A percentile compares a stretch with the other conserved stretches of the same genome.
Evolutionary conservation across 2,888 invertebrate species (phyloP).

Genomic region (Anodontia alba): DNA sequence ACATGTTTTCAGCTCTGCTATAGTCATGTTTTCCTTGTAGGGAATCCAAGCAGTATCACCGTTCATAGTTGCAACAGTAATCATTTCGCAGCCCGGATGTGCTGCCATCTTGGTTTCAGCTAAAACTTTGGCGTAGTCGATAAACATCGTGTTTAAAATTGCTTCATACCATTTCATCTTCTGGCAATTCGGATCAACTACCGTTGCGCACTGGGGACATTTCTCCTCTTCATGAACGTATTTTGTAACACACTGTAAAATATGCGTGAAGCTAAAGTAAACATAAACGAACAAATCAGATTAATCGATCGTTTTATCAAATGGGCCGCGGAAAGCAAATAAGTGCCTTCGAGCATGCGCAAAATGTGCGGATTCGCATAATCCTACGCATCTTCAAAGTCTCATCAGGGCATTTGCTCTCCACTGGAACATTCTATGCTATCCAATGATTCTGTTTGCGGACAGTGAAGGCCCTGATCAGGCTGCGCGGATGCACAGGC

Average conservation of each 20-base stretch:
- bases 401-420: no score
- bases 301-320: no score
- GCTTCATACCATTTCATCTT: conserved; percentile 44
- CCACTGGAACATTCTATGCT: no score
- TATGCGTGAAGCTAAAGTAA: no score
- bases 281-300: no score
- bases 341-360: no score
- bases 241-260: conserved; percentile 45
- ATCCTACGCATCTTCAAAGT: no score
- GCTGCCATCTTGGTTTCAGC: conserved; percentile 18
- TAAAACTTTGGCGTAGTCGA: conserved; percentile 51
- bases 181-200: conserved; percentile 29
- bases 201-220: conserved; percentile 48
- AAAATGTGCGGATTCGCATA: no score
- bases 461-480: no score
- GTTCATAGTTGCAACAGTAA: conserved; percentile 55
- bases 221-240: conserved; percentile 25
- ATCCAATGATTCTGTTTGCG: no score
- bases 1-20: conserved; percentile 33
- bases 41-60: conserved; percentile 56
- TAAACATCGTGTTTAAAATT: conserved; percentile 47
- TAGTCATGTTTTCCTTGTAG: conserved; percentile 36
- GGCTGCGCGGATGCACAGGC: no score
- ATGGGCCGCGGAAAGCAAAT: no score
- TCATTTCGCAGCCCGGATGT: conserved; percentile 21